These are phyloP conservation scores for Sarcophilus harrisii DNA, from an alignment of 2,797 vertebrate genomes.

Conservation along the genomic window DNA sequence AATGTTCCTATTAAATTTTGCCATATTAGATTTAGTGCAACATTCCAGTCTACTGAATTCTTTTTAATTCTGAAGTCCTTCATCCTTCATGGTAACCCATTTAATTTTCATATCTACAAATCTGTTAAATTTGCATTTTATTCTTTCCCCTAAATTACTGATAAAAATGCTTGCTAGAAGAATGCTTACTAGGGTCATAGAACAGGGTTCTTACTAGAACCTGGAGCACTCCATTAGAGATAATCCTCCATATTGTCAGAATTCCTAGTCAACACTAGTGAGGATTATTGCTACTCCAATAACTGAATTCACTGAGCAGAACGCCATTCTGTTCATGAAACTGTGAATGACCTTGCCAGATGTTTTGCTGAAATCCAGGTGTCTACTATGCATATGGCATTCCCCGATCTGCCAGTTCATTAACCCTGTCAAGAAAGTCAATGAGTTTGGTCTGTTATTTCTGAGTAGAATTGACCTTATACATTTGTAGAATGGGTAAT, in stretches of 20 bases:
- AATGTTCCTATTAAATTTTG: not conserved
- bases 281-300: not conserved
- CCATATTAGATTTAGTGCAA: not conserved
- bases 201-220: not conserved
- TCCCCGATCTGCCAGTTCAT: not conserved
- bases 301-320: not conserved
- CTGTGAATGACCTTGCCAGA: not conserved
- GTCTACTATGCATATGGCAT: not conserved
- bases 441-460: not conserved
- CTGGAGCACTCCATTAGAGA: not conserved
- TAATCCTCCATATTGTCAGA: not conserved
- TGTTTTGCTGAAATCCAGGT: not conserved
- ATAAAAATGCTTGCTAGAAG: no score
- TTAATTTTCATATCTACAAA: not conserved
- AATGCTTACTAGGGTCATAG: not conserved
- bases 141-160: not conserved
- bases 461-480: not conserved
- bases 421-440: not conserved
- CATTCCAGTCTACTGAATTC: not conserved
- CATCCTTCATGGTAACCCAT: not conserved
- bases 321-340: not conserved
- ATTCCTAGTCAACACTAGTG: not conserved
- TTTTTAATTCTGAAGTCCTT: not conserved
- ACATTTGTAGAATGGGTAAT: not conserved
- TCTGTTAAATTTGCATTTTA: not conserved